These are phyloP conservation scores for Orientallactaga bullata DNA, from an alignment of 2,113 vertebrate species.

Conservation along the genomic window DNA sequence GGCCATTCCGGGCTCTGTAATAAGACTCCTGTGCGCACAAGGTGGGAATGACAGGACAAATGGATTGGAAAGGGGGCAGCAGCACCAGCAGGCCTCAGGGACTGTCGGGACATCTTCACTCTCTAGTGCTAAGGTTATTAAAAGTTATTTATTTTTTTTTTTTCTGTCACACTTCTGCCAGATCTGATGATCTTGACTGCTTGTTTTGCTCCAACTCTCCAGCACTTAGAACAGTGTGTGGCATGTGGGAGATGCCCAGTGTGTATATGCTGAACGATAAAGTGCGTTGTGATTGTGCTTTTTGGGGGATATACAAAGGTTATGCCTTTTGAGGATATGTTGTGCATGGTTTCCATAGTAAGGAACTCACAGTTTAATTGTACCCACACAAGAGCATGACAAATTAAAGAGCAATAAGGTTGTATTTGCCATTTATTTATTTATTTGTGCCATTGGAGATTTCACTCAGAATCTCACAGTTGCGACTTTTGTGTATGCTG, in stretches of 20 bases:
- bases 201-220: background rate
- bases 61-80: background rate
- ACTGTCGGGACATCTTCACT: background rate
- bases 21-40: background rate
- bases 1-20: background rate
- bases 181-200: background rate
- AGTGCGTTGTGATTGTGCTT: background rate
- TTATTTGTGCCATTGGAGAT: background rate
- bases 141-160: conserved; percentile 19
- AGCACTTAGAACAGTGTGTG: background rate
- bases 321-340: too few species aligned
- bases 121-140: background rate
- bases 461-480: background rate
- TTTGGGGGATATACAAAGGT: background rate
- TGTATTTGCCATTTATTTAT: background rate
- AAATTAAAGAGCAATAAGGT: background rate
- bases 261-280: background rate
- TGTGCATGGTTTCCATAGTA: background rate
- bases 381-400: background rate
- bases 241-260: background rate
- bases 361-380: background rate
- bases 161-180: background rate
- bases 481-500: too few species aligned
- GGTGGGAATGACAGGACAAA: background rate
- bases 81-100: background rate